phyloP scores from a whole-genome alignment of 2,113 vertebrate genomes.

The Malurus cyaneus region DNA sequence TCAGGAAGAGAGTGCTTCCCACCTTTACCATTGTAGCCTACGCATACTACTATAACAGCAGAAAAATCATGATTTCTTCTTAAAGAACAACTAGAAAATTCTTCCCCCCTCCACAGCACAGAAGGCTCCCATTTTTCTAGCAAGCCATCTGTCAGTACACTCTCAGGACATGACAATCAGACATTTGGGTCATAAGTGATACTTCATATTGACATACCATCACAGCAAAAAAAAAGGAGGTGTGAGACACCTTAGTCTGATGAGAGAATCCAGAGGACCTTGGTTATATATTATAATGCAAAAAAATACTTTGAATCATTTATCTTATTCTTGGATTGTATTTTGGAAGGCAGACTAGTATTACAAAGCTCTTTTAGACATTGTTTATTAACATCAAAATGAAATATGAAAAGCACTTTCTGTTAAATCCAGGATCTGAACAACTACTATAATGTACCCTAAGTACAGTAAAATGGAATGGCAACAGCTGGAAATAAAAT shows the following conservation, averaged over 20 bases:
- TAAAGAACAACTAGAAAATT: neutral
- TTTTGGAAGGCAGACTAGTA: neutral
- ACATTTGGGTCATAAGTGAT: neutral
- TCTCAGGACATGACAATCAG: neutral
- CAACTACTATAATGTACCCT: neutral
- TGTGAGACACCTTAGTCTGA: neutral
- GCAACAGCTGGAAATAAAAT: neutral
- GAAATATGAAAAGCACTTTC: slow-evolving; percentile 45
- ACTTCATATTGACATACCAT: neutral
- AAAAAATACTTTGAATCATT: slow-evolving; percentile 28
- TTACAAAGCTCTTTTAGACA: slow-evolving; percentile 13
- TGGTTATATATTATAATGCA: neutral
- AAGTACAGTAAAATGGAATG: neutral
- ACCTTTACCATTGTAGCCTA: neutral
- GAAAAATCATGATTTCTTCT: neutral
- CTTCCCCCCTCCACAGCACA: neutral
- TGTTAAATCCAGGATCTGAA: slow-evolving; percentile 10
- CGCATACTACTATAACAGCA: neutral
- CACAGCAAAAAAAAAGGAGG: neutral
- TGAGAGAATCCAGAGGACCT: neutral
- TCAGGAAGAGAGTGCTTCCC: neutral
- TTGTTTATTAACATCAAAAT: slow-evolving; percentile 45
- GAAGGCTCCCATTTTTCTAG: neutral
- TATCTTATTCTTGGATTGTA: neutral
- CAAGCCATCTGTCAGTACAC: neutral